Percentiles rank a stretch among this genome's conserved stretches.
Conservation (phyloP, 1,140 invertebrate genomes). For the Camponotus vicinus region DNA sequence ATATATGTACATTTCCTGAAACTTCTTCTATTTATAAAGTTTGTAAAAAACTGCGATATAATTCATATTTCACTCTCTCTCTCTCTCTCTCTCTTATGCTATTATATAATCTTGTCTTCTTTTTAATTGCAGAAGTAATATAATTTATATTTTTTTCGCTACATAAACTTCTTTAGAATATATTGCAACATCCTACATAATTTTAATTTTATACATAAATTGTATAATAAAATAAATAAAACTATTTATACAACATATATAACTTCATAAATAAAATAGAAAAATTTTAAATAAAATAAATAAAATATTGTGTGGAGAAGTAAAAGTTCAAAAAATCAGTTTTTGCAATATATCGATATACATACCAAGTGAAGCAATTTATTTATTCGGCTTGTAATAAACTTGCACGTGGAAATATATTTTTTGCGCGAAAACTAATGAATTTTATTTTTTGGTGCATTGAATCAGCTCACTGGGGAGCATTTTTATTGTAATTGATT, state of each 20-base stretch:
- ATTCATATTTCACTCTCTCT: background rate
- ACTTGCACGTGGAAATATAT: conserved; percentile 37
- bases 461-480: background rate
- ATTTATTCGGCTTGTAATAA: conserved; percentile 44
- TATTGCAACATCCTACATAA: background rate
- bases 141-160: background rate
- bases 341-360: conserved; percentile 15
- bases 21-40: background rate
- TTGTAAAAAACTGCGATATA: background rate
- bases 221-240: conserved; percentile 5
- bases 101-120: background rate
- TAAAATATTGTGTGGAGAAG: conserved; percentile 9
- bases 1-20: background rate
- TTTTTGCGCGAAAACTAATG: conserved; percentile 52
- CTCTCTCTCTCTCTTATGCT: background rate
- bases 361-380: conserved; percentile 14
- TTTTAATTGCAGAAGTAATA: background rate
- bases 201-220: background rate
- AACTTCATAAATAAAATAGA: no score
- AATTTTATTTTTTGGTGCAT: conserved; percentile 34
- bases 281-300: conserved; percentile 8
- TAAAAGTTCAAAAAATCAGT: conserved; percentile 23
- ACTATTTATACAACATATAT: background rate
- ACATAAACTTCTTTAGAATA: background rate
- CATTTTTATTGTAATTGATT: conserved; percentile 54